Evolutionary conservation across 2,113 vertebrate species (phyloP).

Genomic region (Larimichthys polyactis): DNA sequence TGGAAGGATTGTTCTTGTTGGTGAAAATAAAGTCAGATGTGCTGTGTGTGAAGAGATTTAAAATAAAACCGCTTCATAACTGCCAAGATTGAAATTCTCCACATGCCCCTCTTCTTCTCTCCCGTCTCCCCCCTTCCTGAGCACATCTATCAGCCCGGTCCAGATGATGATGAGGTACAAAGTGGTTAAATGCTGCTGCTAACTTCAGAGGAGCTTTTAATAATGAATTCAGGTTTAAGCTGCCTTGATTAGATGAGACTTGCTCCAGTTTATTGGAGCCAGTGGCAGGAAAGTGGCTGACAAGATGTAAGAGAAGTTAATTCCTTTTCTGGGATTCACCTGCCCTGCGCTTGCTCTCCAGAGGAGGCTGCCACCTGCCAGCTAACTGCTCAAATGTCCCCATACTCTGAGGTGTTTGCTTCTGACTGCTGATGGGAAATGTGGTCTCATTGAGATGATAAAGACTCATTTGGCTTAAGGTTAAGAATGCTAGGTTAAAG

Average conservation of each 20-base stretch:
- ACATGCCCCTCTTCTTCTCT: neutral
- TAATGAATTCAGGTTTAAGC: conserved; percentile 58
- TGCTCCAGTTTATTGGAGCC: conserved; percentile 37
- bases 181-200: conserved; percentile 42
- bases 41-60: neutral
- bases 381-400: conserved; percentile 31
- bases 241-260: conserved; percentile 61
- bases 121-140: neutral
- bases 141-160: conserved; percentile 19
- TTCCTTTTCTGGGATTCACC: conserved; percentile 42
- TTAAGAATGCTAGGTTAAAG: neutral
- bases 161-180: conserved; percentile 58
- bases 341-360: conserved; percentile 6
- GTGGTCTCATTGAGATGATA: neutral
- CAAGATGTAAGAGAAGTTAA: conserved; percentile 27
- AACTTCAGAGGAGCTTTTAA: conserved; percentile 49
- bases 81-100: conserved; percentile 6
- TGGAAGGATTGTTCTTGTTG: neutral
- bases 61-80: neutral
- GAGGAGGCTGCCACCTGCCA: conserved; percentile 35
- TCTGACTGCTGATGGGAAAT: conserved; percentile 8
- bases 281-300: neutral
- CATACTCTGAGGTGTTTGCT: conserved; percentile 1
- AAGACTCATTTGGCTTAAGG: neutral
- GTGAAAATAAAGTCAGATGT: neutral